A percentile compares a stretch with the other conserved stretches of the same genome.
Conservation (phyloP, 1,140 invertebrate genomes). For the Megathymus violae region DNA sequence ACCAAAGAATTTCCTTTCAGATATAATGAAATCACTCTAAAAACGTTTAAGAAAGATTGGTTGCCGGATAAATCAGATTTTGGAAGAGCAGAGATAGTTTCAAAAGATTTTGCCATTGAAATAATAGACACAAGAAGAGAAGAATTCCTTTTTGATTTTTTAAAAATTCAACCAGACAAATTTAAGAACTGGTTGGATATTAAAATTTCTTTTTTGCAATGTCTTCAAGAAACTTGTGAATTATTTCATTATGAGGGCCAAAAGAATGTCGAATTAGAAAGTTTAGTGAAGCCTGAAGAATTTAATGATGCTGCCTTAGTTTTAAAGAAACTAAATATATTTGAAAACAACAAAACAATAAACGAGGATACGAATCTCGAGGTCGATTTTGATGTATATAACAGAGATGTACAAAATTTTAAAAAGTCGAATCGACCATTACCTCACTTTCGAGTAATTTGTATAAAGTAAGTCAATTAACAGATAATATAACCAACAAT, state of each 20-base stretch:
- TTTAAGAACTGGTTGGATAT: slow-evolving; percentile 61
- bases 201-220: slow-evolving; percentile 65
- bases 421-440: slow-evolving; percentile 64
- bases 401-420: slow-evolving; percentile 73
- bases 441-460: slow-evolving; percentile 72
- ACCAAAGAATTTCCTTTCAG: slow-evolving; percentile 2
- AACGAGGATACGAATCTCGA: slow-evolving; percentile 46
- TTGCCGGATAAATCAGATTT: slow-evolving; percentile 62
- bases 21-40: slow-evolving; percentile 41
- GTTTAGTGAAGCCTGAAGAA: slow-evolving; percentile 64
- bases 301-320: slow-evolving; percentile 58
- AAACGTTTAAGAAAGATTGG: slow-evolving; percentile 56
- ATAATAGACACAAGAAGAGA: slow-evolving; percentile 47
- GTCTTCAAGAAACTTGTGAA: slow-evolving; percentile 57
- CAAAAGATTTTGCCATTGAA: slow-evolving; percentile 28
- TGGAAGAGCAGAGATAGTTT: slow-evolving; percentile 59
- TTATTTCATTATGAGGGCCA: slow-evolving; percentile 39
- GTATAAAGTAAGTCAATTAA: slow-evolving; percentile 65
- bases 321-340: slow-evolving; percentile 68
- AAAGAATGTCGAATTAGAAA: slow-evolving; percentile 43
- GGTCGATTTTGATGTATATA: slow-evolving; percentile 76
- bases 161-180: slow-evolving; percentile 49
- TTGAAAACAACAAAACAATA: slow-evolving; percentile 47
- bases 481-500: too few species aligned
- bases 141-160: slow-evolving; percentile 59